Conservation (phyloP, 2,888 invertebrate species). For the Gymnocheta viridis region DNA sequence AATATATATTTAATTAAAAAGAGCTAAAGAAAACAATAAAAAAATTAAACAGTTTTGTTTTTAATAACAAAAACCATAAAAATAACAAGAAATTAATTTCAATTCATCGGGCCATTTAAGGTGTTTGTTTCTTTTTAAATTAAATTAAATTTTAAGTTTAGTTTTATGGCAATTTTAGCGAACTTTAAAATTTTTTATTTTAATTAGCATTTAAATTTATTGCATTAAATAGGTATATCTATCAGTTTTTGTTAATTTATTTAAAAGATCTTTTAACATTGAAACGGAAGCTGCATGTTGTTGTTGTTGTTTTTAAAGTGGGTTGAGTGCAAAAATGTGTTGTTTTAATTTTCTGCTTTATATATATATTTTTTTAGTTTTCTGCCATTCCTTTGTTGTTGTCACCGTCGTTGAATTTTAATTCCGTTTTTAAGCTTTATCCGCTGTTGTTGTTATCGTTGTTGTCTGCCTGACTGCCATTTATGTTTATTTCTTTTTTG, state of each 20-base stretch:
- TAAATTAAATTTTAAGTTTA: slow-evolving; percentile 29
- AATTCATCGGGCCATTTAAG: slow-evolving; percentile 30
- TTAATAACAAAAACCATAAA: slow-evolving; percentile 25
- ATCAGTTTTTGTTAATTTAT: slow-evolving; percentile 28
- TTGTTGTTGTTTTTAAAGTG: slow-evolving; percentile 22
- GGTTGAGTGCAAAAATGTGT: slow-evolving; percentile 33
- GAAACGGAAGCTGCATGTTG: slow-evolving; percentile 60
- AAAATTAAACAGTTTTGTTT: slow-evolving; percentile 28
- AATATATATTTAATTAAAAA: slow-evolving; percentile 24
- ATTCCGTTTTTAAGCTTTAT: slow-evolving; percentile 56
- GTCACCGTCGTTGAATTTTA: slow-evolving; percentile 34
- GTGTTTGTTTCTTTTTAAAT: slow-evolving; percentile 30
- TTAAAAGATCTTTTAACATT: slow-evolving; percentile 15
- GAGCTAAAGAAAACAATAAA: background rate
- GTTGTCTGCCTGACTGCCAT: slow-evolving; percentile 27
- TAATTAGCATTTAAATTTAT: slow-evolving; percentile 23
- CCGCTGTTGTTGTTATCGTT: slow-evolving; percentile 17
- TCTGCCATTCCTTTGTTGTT: slow-evolving; percentile 7
- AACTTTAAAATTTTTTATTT: background rate
- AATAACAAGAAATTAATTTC: slow-evolving; percentile 18
- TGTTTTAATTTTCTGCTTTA: background rate
- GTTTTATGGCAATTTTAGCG: slow-evolving; percentile 9
- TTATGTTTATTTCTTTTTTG: slow-evolving; percentile 3
- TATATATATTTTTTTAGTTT: background rate
- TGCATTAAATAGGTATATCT: slow-evolving; percentile 3